These are phyloP conservation scores for Dysdera silvatica DNA, from an alignment of 1,140 invertebrate species.

Conservation along the genomic window DNA sequence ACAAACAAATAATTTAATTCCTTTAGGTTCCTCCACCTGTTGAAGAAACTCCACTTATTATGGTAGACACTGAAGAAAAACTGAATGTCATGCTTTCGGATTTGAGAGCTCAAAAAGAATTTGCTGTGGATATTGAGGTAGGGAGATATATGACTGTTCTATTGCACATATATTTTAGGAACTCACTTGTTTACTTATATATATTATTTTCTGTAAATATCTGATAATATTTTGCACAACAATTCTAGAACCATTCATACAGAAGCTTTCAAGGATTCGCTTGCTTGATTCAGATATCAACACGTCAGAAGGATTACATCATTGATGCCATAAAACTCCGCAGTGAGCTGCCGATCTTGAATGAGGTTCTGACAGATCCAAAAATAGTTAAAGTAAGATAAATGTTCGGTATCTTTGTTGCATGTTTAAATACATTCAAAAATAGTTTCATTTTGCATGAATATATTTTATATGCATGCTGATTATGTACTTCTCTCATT, in stretches of 20 bases:
- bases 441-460: no score
- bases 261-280: slow-evolving; percentile 69
- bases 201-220: no score
- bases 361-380: slow-evolving; percentile 86
- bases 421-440: no score
- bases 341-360: slow-evolving; percentile 71
- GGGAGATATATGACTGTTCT: no score
- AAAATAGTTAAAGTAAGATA: slow-evolving; percentile 71
- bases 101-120: slow-evolving; percentile 57
- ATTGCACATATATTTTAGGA: no score
- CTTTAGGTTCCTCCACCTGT: slow-evolving; percentile 35
- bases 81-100: slow-evolving; percentile 59
- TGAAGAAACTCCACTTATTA: slow-evolving; percentile 34
- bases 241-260: slow-evolving; percentile 69
- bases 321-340: slow-evolving; percentile 79
- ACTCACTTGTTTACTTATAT: no score
- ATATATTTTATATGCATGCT: no score
- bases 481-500: no score
- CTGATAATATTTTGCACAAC: no score
- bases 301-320: slow-evolving; percentile 74
- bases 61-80: slow-evolving; percentile 58
- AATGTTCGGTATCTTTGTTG: neutral
- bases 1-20: neutral
- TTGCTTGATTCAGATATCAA: slow-evolving; percentile 78
- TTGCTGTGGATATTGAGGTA: slow-evolving; percentile 80